Conservation (phyloP, 2,888 invertebrate genomes). For the Steinernema hermaphroditum region DNA sequence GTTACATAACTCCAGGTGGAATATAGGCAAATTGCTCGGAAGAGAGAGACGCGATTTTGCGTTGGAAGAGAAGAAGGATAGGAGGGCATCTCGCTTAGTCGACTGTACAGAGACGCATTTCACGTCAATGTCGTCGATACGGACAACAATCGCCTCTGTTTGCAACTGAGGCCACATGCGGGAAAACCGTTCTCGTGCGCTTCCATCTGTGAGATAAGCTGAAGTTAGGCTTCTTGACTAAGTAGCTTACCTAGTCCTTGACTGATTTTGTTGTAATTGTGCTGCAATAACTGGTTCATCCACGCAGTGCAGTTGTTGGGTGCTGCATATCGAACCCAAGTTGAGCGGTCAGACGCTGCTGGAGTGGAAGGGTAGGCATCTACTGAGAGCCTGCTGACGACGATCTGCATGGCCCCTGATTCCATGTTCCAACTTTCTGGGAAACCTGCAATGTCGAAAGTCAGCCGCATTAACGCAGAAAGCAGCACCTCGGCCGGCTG, state of each 20-base stretch:
- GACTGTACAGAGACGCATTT: constrained; percentile 79
- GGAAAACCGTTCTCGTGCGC: constrained; percentile 50
- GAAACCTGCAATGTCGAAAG: too few relatives aligned
- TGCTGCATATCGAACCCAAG: constrained; percentile 57
- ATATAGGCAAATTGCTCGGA: constrained; percentile 84
- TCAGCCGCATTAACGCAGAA: background rate
- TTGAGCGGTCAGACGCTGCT: constrained; percentile 72
- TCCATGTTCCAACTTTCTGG: constrained; percentile 70
- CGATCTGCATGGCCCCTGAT: constrained; percentile 90
- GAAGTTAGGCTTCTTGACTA: too few relatives aligned
- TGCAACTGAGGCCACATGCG: constrained; percentile 59
- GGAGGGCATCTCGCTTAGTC: constrained; percentile 79
- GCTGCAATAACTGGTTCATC: constrained; percentile 37
- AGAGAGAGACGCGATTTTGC: constrained; percentile 72
- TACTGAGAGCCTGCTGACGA: constrained; percentile 74
- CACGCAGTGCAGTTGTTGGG: constrained; percentile 53
- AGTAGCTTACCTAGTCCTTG: background rate
- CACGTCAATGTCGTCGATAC: constrained; percentile 82
- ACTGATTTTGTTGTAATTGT: constrained; percentile 25
- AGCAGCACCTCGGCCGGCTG: constrained; percentile 43
- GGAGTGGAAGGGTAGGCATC: constrained; percentile 96
- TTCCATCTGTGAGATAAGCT: constrained; percentile 65
- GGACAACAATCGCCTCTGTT: constrained; percentile 57
- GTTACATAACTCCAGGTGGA: constrained; percentile 94
- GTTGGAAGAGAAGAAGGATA: constrained; percentile 70